These are phyloP conservation scores for Lottia scabra DNA, from an alignment of 2,888 invertebrate genomes.

Conservation along the genomic window DNA sequence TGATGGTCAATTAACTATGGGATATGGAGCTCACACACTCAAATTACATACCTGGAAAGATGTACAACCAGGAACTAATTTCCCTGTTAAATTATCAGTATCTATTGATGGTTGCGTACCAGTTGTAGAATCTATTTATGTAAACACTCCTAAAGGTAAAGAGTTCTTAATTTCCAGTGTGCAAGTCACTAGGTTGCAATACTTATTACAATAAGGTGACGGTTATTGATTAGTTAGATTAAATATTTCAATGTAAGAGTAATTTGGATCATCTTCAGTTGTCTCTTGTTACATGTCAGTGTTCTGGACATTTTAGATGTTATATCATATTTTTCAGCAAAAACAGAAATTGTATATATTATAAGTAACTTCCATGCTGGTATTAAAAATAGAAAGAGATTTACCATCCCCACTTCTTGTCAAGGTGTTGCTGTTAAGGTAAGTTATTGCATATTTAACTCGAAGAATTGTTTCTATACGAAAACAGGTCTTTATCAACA, in stretches of 20 bases:
- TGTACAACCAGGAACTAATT: not conserved
- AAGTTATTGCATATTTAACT: not conserved
- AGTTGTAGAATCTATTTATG: conserved; percentile 10
- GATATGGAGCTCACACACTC: not conserved
- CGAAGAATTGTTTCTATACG: too few species aligned
- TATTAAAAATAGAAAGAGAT: conserved; percentile 6
- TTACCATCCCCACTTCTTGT: not conserved
- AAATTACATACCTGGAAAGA: not conserved
- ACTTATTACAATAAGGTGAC: too few species aligned
- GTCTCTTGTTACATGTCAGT: too few species aligned
- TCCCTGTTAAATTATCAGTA: conserved; percentile 3
- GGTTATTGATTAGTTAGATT: too few species aligned
- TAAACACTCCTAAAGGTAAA: conserved; percentile 5
- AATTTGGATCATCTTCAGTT: too few species aligned
- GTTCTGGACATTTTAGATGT: too few species aligned
- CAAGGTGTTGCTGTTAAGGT: not conserved
- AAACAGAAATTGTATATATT: conserved; percentile 15
- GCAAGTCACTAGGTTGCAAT: too few species aligned
- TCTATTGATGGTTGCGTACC: conserved; percentile 13
- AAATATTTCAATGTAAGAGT: too few species aligned
- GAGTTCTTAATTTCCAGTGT: not conserved
- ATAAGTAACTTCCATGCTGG: conserved; percentile 13
- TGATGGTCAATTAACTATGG: not conserved
- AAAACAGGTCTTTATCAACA: too few species aligned
- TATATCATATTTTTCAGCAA: too few species aligned